These are phyloP conservation scores for Clostera curtula DNA, from an alignment of 2,888 invertebrate species.

Conservation along the genomic window DNA sequence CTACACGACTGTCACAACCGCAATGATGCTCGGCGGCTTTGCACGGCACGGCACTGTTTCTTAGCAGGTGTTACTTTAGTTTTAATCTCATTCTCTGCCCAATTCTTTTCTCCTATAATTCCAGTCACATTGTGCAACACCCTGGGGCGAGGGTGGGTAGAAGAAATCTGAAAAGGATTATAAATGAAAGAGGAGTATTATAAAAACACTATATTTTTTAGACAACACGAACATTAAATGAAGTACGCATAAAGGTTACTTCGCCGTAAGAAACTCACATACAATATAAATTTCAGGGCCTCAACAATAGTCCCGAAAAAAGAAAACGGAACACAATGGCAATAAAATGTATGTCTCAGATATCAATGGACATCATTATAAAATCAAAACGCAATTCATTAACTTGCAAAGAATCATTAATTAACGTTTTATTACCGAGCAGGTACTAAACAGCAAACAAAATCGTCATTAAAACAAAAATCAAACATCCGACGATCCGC, in stretches of 20 bases:
- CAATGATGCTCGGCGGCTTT: too few species aligned
- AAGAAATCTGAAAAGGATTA: too few species aligned
- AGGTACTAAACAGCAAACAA: constrained; percentile 48
- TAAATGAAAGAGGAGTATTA: constrained; percentile 1
- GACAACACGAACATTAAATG: constrained; percentile 5
- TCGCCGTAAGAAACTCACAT: constrained; percentile 7
- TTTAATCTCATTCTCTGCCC: too few species aligned
- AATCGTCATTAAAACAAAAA: constrained; percentile 14
- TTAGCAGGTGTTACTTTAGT: too few species aligned
- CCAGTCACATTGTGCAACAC: too few species aligned
- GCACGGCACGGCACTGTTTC: too few species aligned
- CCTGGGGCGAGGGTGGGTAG: too few species aligned
- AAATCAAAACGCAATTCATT: constrained; percentile 5
- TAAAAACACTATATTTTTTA: constrained; percentile 17
- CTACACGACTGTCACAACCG: too few species aligned
- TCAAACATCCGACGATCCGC: constrained; percentile 18
- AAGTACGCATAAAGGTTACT: constrained; percentile 5
- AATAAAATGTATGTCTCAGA: neutral
- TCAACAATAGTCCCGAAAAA: constrained; percentile 4
- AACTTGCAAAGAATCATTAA: constrained; percentile 3
- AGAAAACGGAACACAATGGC: constrained; percentile 1
- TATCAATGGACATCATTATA: neutral
- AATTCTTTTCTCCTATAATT: too few species aligned
- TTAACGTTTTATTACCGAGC: constrained; percentile 19
- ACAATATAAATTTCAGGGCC: constrained; percentile 5